Base-by-base conservation (phyloP, 2,113 vertebrate species). In the Ochotona princeps region DNA sequence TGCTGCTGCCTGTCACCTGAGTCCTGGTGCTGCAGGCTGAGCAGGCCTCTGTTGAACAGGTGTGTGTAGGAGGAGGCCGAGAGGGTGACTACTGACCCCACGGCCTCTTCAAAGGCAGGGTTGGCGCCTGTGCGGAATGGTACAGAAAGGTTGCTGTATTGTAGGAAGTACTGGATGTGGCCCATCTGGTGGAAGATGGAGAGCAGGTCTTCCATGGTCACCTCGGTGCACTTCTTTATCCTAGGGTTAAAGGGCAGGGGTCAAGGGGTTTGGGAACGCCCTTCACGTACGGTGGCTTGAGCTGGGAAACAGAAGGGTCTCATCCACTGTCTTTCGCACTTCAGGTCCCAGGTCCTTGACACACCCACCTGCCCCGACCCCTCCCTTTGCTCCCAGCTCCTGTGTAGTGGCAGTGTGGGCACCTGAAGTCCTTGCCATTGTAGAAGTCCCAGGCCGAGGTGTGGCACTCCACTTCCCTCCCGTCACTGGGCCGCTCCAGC, bases 131-230 rank as follows among this genome's bases (percentile, higher is more conserved):
- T 97, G 0, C 98, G 98, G 98, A 99, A 99, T 2, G 98, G 97
- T 60, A 99, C 76, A 0, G 98, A 98, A 93, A 98, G 99, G 82
- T 99, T 98, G 97, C 98, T 99, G 97, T 99, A 99, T 97, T 99
- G 99, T 96, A 99, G 95, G 97, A 99, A 99, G 95, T 99, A 99
- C 97, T 99, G 99, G 44, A 99, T 97, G 0, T 99, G 99, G n/a
- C 99, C 99, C 99, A 99, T 99, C 98, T 99, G 99, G 0, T 99
- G 99, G 90, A 99, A 99, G 74, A 98, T 98, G 0, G 99, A 99
- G 97, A 99, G 98, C 92, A 99, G 98, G 97, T 99, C 99, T 0
- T 99, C 99, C 98, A 99, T 98, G 69, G 98, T 99, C 96, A 99
- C 98, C 80, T 99, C 98, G 0, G 99, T 99, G 97, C 99, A 99